These are phyloP conservation scores for Parotocinclus haroldoi DNA, from an alignment of 2,797 vertebrate genomes.

Conservation along the genomic window DNA sequence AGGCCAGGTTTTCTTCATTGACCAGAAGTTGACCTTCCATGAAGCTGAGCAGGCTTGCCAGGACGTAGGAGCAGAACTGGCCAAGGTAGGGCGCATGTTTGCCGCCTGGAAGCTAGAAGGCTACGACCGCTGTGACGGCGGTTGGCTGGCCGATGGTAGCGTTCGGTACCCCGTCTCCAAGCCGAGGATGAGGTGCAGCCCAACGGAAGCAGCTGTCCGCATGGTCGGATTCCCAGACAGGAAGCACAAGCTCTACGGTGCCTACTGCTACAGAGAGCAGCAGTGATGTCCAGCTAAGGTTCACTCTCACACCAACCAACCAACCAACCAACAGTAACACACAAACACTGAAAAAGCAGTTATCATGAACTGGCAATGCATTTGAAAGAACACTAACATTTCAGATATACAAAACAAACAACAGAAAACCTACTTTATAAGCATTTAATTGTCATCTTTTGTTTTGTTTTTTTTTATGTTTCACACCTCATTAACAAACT, in stretches of 20 bases:
- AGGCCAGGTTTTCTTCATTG: conserved; percentile 90
- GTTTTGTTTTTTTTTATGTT: no score
- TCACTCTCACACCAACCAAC: conserved; percentile 58
- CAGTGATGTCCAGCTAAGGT: conserved; percentile 62
- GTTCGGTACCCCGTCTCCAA: conserved; percentile 92
- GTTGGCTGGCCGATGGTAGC: conserved; percentile 94
- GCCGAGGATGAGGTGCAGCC: conserved; percentile 92
- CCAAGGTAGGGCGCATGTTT: conserved; percentile 90
- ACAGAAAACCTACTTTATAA: no score
- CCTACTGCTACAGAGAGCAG: conserved; percentile 85
- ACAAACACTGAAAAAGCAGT: conserved; percentile 53
- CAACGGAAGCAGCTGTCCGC: conserved; percentile 86
- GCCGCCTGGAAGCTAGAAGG: conserved; percentile 89
- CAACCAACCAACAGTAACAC: conserved; percentile 57
- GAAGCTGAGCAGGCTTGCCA: conserved; percentile 86
- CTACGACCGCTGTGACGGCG: conserved; percentile 90
- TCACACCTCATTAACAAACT: no score
- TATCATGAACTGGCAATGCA: conserved; percentile 71
- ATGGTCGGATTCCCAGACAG: conserved; percentile 87
- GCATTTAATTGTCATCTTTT: no score
- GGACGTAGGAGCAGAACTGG: conserved; percentile 82
- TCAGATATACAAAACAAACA: no score
- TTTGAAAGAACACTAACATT: neutral
- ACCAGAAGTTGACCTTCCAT: conserved; percentile 82
- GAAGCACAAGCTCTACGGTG: conserved; percentile 86